Base-by-base conservation (phyloP, 2,113 vertebrate species). In the Oncorhynchus mykiss region DNA sequence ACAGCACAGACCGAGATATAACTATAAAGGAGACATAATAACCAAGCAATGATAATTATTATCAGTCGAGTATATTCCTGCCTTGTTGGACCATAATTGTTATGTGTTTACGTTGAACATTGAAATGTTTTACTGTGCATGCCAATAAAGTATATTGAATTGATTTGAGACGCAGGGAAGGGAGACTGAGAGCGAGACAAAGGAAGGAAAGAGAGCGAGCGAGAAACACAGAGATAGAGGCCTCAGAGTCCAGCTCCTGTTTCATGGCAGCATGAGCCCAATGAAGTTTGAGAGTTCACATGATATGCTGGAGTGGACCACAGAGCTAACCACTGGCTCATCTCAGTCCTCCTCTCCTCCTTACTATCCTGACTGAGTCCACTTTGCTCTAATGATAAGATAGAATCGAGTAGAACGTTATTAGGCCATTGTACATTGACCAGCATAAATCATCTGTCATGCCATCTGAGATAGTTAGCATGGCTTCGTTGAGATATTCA, bases 1-100 rank as follows among this genome's bases (percentile, higher is more conserved):
- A 25, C 49, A 75, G 66, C 75, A 73, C 66, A 70, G 76, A 49
- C 45, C 39, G 22, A 54, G 4, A 18, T 54, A 64, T 69, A 34
- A 68, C 70, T n/a, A 20, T 24, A 54, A 45, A 24, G 67, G 31
- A 69, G 31, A 51, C 5, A 60, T 54, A 14, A 45, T 31, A 31
- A 31, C 5, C 5, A 31, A 5, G 29, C 29, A 31, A 31, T 31
- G 5, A 31, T 5, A 5, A 5, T 31, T 31, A 31, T 9, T 45
- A 11, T 12, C 39, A 45, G 39, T 11, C 39, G 11, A 45, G 9
- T 45, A 45, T 11, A 45, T 11, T 45, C 39, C 39, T 45, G 39
- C 11, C 39, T 45, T 45, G 9, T 12, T 45, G 39, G 39, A 12
- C 39, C 39, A 45, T 11, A 12, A 11, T 45, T 11, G 8, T 45